Evolutionary conservation across 2,888 invertebrate genomes (phyloP).

Genomic region (Ellobium chinense): DNA sequence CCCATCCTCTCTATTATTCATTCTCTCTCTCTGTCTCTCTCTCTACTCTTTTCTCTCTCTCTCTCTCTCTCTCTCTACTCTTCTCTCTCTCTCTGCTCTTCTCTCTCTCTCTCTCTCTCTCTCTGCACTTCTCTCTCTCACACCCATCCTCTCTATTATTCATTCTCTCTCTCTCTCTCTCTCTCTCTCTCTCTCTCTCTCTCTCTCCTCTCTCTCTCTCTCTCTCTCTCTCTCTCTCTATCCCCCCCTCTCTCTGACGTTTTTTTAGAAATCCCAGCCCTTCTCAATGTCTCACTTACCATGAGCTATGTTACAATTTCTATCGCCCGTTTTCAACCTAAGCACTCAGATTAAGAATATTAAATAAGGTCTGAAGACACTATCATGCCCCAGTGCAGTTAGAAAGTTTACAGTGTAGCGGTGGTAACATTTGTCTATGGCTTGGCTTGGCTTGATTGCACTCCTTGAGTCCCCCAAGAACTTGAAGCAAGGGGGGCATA

Average conservation of each 20-base stretch:
- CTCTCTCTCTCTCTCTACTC: conserved; percentile 13
- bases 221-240: conserved; percentile 3
- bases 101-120: conserved; percentile 20
- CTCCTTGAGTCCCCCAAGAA: too few species aligned
- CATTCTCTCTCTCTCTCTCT: background rate
- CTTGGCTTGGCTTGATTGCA: too few species aligned
- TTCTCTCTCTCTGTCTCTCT: too few species aligned
- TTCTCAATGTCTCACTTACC: background rate
- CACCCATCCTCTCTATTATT: conserved; percentile 9
- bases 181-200: background rate
- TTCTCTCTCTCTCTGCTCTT: conserved; percentile 2
- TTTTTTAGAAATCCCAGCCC: background rate
- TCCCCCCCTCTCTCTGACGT: background rate
- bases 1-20: too few species aligned
- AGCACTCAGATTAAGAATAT: too few species aligned
- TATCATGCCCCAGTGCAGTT: too few species aligned
- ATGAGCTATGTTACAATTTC: too few species aligned
- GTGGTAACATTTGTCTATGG: too few species aligned
- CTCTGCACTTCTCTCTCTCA: background rate
- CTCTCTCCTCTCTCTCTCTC: background rate
- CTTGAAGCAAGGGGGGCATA: too few species aligned
- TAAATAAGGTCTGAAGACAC: too few species aligned
- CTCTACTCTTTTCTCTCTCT: background rate
- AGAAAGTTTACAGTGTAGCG: too few species aligned
- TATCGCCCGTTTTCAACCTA: too few species aligned